These are phyloP conservation scores for Callimorpha dominula DNA, from an alignment of 2,888 invertebrate species.

Conservation along the genomic window DNA sequence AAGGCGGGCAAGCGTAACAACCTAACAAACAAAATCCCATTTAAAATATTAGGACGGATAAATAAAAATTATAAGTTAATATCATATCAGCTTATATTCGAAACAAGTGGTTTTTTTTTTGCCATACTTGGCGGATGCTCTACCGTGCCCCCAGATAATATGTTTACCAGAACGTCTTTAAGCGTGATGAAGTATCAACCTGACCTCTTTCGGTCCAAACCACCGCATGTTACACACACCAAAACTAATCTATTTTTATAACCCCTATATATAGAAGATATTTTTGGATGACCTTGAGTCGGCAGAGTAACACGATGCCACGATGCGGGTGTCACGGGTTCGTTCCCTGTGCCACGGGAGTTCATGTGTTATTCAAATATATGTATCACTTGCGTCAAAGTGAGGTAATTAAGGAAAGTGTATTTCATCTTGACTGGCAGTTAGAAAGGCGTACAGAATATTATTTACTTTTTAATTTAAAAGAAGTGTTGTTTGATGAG, in stretches of 20 bases:
- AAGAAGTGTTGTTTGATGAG: neutral
- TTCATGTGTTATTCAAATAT: conserved; percentile 39
- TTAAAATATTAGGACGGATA: no score
- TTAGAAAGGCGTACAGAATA: neutral
- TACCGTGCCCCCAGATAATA: no score
- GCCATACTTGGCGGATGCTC: no score
- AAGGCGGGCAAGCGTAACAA: no score
- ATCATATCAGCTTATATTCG: no score
- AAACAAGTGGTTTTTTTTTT: no score
- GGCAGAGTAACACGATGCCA: conserved; percentile 4
- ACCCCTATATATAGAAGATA: conserved; percentile 32
- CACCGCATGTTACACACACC: conserved; percentile 5
- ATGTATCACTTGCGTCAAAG: conserved; percentile 24
- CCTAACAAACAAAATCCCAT: no score
- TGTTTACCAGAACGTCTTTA: neutral
- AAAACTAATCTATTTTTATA: conserved; percentile 33
- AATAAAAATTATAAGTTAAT: no score
- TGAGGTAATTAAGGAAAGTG: neutral
- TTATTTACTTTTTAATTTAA: conserved; percentile 3
- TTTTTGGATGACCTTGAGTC: conserved; percentile 38
- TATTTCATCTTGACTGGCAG: neutral
- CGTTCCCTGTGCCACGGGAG: conserved; percentile 7
- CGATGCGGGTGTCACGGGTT: conserved; percentile 17
- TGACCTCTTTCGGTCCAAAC: conserved; percentile 9
- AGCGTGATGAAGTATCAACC: neutral